phyloP scores from a whole-genome alignment of 2,113 vertebrate species.

The Varanus salvator region DNA sequence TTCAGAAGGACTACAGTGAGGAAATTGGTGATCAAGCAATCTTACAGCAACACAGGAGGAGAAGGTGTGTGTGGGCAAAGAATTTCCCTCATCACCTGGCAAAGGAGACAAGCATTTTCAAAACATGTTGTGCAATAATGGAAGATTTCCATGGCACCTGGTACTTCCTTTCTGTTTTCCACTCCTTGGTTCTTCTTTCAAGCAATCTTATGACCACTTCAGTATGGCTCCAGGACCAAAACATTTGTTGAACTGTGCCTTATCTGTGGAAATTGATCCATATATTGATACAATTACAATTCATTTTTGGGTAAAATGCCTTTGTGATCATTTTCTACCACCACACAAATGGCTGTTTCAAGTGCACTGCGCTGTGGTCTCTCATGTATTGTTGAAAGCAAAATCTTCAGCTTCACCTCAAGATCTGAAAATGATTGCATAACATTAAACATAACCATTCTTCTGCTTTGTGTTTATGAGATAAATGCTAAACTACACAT shows the following conservation, averaged over 20 bases:
- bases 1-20: background rate
- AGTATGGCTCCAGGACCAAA: background rate
- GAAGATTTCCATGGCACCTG: too few species aligned
- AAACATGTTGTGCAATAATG: too few species aligned
- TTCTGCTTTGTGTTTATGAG: conserved; percentile 37
- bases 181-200: too few species aligned
- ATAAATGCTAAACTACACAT: too few species aligned
- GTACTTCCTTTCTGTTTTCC: too few species aligned
- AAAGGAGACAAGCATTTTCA: too few species aligned
- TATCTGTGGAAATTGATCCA: background rate
- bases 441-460: conserved; percentile 46
- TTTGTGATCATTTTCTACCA: background rate
- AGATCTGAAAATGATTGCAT: background rate
- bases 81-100: too few species aligned
- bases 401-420: conserved; percentile 36
- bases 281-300: background rate
- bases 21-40: background rate
- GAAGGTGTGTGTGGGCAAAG: too few species aligned
- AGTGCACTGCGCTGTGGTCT: background rate
- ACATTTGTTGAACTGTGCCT: background rate
- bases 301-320: background rate
- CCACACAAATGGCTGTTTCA: background rate
- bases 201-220: background rate
- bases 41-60: too few species aligned
- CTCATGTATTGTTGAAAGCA: background rate